phyloP scores from a whole-genome alignment of 2,797 vertebrate genomes.

The Sebastes kiyomatsui region DNA sequence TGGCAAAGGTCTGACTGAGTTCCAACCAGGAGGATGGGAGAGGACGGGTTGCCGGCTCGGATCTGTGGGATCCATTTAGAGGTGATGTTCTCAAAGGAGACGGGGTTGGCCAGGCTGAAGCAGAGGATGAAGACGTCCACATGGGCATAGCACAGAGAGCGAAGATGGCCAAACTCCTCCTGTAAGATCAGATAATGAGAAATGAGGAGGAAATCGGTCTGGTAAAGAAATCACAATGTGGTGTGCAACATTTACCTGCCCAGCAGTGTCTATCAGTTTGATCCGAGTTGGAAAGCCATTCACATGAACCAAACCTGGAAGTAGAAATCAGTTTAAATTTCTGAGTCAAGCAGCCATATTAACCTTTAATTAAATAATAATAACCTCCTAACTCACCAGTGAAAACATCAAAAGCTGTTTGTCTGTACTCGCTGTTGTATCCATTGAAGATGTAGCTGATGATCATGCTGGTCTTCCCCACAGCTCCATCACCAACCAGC shows the following conservation, averaged over 20 bases:
- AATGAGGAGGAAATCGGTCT: background rate
- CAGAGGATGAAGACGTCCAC: conserved; percentile 96
- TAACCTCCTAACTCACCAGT: conserved; percentile 81
- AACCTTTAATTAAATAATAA: background rate
- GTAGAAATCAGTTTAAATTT: background rate
- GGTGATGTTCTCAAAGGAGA: conserved; percentile 92
- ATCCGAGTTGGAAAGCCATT: conserved; percentile 90
- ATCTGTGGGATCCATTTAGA: conserved; percentile 97
- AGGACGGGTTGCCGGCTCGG: conserved; percentile 86
- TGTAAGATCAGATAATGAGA: conserved; percentile 54
- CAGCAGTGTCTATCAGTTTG: conserved; percentile 93
- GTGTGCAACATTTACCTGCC: conserved; percentile 86
- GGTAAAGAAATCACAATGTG: background rate
- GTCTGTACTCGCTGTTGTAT: conserved; percentile 91
- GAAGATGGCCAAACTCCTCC: conserved; percentile 93
- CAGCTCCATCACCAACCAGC: conserved; percentile 93
- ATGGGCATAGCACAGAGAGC: conserved; percentile 91
- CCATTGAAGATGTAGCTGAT: conserved; percentile 96
- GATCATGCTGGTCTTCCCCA: conserved; percentile 94
- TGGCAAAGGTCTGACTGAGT: conserved; percentile 92
- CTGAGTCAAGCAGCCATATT: background rate
- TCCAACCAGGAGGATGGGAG: conserved; percentile 91
- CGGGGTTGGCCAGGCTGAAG: conserved; percentile 95
- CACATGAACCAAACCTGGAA: conserved; percentile 90
- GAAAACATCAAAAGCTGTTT: conserved; percentile 94